Conservation (phyloP, 2,113 vertebrate genomes). For the Nerophis lumbriciformis region DNA sequence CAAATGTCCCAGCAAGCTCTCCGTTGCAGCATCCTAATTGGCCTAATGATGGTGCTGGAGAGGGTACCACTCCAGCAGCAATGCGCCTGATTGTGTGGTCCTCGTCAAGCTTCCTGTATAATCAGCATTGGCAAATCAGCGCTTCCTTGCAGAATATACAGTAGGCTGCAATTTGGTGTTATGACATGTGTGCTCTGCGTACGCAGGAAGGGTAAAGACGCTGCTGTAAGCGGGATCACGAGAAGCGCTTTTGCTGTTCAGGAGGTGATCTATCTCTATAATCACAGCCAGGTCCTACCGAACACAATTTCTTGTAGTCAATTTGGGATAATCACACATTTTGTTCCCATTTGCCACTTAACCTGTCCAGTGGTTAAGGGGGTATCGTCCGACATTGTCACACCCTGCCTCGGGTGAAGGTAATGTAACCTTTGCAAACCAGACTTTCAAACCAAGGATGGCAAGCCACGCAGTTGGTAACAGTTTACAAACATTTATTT, state of each 20-base stretch:
- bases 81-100: slow-evolving; percentile 65
- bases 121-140: slow-evolving; percentile 17
- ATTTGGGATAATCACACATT: slow-evolving; percentile 45
- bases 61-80: slow-evolving; percentile 54
- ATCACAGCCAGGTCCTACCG: slow-evolving; percentile 30
- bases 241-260: slow-evolving; percentile 12
- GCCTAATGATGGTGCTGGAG: slow-evolving; percentile 50
- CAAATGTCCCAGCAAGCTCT: slow-evolving; percentile 18
- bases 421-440: too few relatives aligned
- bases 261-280: slow-evolving; percentile 43
- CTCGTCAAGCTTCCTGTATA: slow-evolving; percentile 16
- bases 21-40: slow-evolving; percentile 35
- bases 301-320: slow-evolving; percentile 34
- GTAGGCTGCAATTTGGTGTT: slow-evolving; percentile 22
- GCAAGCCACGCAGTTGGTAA: too few relatives aligned
- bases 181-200: slow-evolving; percentile 3
- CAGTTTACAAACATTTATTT: too few relatives aligned
- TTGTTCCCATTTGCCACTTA: slow-evolving; percentile 20
- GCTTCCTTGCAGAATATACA: slow-evolving; percentile 19
- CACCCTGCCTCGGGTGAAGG: too few relatives aligned
- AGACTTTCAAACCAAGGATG: too few relatives aligned
- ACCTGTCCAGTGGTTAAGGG: slow-evolving; percentile 14
- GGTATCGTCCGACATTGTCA: slow-evolving; percentile 14
- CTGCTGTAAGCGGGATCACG: slow-evolving; percentile 8
- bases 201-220: slow-evolving; percentile 1